These are phyloP conservation scores for Psettodes erumei DNA, from an alignment of 2,113 vertebrate genomes.

Conservation along the genomic window DNA sequence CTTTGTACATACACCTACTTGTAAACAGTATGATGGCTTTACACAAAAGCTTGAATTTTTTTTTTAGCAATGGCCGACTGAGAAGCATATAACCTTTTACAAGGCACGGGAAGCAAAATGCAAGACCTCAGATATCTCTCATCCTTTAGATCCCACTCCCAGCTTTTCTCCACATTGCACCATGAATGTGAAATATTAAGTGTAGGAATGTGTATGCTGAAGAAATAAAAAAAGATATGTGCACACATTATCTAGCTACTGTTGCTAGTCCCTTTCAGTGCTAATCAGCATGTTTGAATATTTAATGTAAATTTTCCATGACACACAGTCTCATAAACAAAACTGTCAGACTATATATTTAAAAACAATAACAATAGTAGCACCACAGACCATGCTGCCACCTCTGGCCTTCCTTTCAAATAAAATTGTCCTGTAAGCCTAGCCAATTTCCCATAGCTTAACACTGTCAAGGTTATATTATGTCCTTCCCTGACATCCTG, in stretches of 20 bases:
- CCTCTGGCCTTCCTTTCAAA: background rate
- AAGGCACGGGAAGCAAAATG: conserved; percentile 62
- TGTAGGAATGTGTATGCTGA: background rate
- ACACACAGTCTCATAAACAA: background rate
- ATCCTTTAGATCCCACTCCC: conserved; percentile 45
- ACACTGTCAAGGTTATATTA: conserved; percentile 24
- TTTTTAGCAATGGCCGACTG: conserved; percentile 70
- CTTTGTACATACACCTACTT: conserved; percentile 76
- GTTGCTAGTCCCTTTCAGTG: background rate
- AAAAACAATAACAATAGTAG: background rate
- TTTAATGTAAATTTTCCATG: background rate
- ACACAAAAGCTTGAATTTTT: conserved; percentile 73
- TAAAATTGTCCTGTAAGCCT: conserved; percentile 26
- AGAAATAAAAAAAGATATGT: conserved; percentile 8
- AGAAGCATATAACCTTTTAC: conserved; percentile 77
- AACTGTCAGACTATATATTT: background rate
- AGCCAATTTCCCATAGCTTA: conserved; percentile 19
- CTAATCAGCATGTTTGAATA: background rate
- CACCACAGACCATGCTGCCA: background rate
- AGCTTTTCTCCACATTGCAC: conserved; percentile 19
- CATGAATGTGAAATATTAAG: conserved; percentile 45
- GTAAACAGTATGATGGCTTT: conserved; percentile 80
- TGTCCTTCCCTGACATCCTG: conserved; percentile 23
- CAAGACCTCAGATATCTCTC: conserved; percentile 52
- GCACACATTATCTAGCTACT: conserved; percentile 1